A percentile compares a stretch with the other conserved stretches of the same genome.
Conservation (phyloP, 2,888 invertebrate species). For the Macrophya alboannulata region DNA sequence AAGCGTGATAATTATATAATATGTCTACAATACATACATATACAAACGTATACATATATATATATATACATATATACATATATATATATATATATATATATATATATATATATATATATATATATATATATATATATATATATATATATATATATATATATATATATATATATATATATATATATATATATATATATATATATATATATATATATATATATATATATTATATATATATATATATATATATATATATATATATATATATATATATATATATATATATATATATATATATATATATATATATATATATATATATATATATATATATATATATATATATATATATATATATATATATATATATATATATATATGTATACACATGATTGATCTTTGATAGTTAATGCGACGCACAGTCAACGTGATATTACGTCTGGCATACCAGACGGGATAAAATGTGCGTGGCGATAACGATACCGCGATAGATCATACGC, state of each 20-base stretch:
- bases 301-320: background rate
- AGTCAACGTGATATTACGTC: constrained; percentile 23
- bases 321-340: background rate
- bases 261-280: background rate
- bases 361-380: background rate
- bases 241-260: background rate
- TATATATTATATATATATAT: background rate
- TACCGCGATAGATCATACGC: background rate
- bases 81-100: background rate
- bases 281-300: background rate
- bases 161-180: too few species aligned
- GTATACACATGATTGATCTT: background rate
- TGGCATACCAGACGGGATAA: constrained; percentile 10
- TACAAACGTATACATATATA: background rate
- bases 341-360: background rate
- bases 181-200: background rate
- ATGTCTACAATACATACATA: too few species aligned
- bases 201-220: background rate
- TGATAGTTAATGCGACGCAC: background rate
- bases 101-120: background rate
- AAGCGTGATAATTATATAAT: background rate
- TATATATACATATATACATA: too few species aligned
- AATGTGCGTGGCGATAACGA: constrained; percentile 6
- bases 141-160: background rate
- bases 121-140: background rate